Base-by-base conservation (phyloP, 2,113 vertebrate genomes). In the Notechis scutatus region DNA sequence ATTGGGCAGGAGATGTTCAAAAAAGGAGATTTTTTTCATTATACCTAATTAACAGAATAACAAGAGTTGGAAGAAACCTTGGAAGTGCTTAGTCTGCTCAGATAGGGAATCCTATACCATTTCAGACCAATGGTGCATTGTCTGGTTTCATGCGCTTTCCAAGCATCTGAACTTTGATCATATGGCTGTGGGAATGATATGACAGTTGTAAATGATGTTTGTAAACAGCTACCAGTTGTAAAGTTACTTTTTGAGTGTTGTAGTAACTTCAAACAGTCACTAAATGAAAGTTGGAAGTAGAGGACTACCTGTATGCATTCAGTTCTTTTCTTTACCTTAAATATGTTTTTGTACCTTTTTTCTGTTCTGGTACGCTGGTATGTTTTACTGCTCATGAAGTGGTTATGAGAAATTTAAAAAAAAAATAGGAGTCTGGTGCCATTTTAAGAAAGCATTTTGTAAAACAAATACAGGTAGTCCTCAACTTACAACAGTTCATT, bases 371-470 rank as follows among this genome's bases (percentile, higher is more conserved):
- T 69, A 34, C 14, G 14, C 15, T 69, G 64, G 29, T 5, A 8
- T 11, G 20, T 57, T 85, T 56, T 14, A 39, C 7, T 23, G 90
- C 26, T 26, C 45, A 64, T 4, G 29, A 52, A 56, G 24, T 92
- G 34, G 14, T 29, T 39, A 15, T 26, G 34, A 74, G 14, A 45
- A 56, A 14, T 10, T 45, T 4, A 0, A 45, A 45, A 42, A 61
- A 14, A 56, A 64, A 81, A 81, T 92, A 26, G 24, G 61, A 50
- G 10, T 29, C 26, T 50, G 9, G 12, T 89, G 61, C 52, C 14
- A 42, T 85, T 92, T 56, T 69, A 55, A 21, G 87, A 8, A 39
- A 9, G 7, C 88, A 94, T 94, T 92, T 94, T 87, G 57, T 39
- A 52, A 64, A 87, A 88, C 29, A 88, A 39, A 88, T 21, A 21